Conservation (phyloP, 2,888 invertebrate genomes). For the Sphaerophoria rueppellii region DNA sequence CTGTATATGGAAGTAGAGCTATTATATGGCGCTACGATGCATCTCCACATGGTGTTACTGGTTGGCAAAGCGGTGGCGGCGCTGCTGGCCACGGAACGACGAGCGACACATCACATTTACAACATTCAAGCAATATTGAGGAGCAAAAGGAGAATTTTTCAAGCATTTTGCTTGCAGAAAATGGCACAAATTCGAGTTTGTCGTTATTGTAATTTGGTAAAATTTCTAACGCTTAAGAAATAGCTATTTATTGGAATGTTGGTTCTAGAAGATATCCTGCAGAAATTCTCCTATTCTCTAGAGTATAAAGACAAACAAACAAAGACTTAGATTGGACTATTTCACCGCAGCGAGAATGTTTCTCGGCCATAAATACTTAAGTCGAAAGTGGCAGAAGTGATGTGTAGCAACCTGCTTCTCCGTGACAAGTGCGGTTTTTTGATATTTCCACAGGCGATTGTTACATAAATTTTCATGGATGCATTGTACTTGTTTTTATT, state of each 20-base stretch:
- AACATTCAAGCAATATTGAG: constrained; percentile 34
- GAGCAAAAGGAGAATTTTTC: constrained; percentile 12
- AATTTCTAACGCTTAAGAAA: too few relatives aligned
- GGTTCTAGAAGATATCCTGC: neutral
- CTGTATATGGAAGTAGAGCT: constrained; percentile 22
- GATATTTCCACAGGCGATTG: constrained; percentile 72
- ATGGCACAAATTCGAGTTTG: too few relatives aligned
- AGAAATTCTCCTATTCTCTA: constrained; percentile 10
- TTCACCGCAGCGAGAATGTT: constrained; percentile 24
- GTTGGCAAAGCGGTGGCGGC: neutral
- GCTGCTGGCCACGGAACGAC: constrained; percentile 42
- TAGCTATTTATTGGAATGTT: neutral
- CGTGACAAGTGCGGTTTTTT: constrained; percentile 73
- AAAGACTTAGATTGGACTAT: constrained; percentile 23
- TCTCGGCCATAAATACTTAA: constrained; percentile 69
- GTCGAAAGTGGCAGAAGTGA: constrained; percentile 71
- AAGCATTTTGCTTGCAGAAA: neutral
- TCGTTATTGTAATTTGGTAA: too few relatives aligned
- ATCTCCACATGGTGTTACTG: constrained; percentile 55
- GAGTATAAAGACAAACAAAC: constrained; percentile 8
- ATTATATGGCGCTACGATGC: constrained; percentile 69
- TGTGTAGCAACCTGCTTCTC: constrained; percentile 73
- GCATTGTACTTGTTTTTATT: constrained; percentile 43
- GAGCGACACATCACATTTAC: constrained; percentile 55
- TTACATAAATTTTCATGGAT: constrained; percentile 69